These are phyloP conservation scores for Pterophyllum scalare DNA, from an alignment of 2,113 vertebrate genomes.

Conservation along the genomic window DNA sequence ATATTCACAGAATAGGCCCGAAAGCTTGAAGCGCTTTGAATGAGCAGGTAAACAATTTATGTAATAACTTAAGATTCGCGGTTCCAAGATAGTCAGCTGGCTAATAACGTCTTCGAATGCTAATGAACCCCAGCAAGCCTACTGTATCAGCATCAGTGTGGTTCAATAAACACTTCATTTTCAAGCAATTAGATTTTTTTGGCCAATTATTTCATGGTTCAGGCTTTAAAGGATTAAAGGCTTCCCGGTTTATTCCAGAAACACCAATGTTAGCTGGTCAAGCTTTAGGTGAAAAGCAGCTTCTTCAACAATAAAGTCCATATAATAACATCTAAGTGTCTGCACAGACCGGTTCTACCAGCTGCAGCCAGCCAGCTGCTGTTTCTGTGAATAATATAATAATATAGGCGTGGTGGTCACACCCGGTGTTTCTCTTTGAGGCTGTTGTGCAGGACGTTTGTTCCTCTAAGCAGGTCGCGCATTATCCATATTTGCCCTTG, in stretches of 20 bases:
- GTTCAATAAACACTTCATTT: no score
- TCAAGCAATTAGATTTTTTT: no score
- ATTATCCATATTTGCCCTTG: background rate
- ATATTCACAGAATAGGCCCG: background rate
- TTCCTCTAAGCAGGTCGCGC: background rate
- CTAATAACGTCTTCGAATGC: background rate
- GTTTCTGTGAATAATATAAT: background rate
- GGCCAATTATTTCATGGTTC: no score
- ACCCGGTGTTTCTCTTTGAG: background rate
- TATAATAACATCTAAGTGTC: background rate
- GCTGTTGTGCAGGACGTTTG: background rate
- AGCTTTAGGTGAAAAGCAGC: no score
- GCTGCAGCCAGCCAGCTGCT: background rate
- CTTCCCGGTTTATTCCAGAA: no score
- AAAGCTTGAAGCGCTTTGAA: background rate
- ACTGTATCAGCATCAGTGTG: no score
- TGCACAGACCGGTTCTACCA: background rate
- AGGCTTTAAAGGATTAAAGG: no score
- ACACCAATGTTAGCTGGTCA: no score
- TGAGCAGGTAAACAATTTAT: slow-evolving; percentile 22
- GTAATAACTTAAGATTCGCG: no score
- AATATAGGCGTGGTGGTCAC: background rate
- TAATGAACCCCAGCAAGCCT: no score
- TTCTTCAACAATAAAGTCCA: no score
- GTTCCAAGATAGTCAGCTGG: background rate